These are phyloP conservation scores for Molossus alvarezi DNA, from an alignment of 2,797 vertebrate species.

Conservation along the genomic window DNA sequence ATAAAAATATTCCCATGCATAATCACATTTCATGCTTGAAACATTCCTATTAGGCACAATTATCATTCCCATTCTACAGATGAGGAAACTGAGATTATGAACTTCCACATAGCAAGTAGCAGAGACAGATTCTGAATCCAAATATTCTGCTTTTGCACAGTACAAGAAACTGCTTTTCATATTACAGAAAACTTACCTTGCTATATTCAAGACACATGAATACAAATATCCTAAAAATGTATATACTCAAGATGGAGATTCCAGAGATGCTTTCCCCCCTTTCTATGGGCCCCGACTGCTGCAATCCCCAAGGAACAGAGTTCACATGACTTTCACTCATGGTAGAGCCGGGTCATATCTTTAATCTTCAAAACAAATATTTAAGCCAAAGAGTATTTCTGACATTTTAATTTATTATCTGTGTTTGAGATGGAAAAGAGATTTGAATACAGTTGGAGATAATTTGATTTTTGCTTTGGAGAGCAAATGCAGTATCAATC, in stretches of 20 bases:
- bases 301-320: not conserved
- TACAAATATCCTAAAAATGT: not conserved
- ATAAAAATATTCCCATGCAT: not conserved
- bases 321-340: not conserved
- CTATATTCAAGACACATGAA: not conserved
- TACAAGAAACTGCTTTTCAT: not conserved
- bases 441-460: constrained; percentile 68
- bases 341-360: constrained; percentile 21
- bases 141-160: not conserved
- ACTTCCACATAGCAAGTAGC: not conserved
- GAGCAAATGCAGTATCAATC: constrained; percentile 67
- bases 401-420: constrained; percentile 78
- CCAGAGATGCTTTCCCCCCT: accelerated
- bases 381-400: constrained; percentile 70
- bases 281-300: not conserved
- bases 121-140: constrained; percentile 9
- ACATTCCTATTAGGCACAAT: not conserved
- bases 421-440: constrained; percentile 46
- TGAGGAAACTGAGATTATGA: not conserved
- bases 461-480: constrained; percentile 75
- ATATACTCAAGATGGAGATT: not conserved
- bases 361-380: constrained; percentile 77
- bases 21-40: not conserved
- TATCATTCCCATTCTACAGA: not conserved
- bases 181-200: not conserved